Evolutionary conservation across 2,797 vertebrate genomes (phyloP).

Genomic region (Muscicapa comitata): DNA sequence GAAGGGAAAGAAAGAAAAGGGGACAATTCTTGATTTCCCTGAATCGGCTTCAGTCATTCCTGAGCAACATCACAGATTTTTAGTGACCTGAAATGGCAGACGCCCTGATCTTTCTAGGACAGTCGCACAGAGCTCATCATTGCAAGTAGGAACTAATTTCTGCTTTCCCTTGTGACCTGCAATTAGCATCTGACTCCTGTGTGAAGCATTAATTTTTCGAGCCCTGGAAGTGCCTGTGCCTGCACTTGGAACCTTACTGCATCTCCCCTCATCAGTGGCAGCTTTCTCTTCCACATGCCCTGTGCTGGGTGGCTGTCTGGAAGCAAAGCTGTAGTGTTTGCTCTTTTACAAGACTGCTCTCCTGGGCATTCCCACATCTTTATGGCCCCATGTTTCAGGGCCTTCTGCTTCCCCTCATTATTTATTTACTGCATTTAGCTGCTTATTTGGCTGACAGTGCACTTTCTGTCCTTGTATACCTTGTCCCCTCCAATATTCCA

Average conservation of each 20-base stretch:
- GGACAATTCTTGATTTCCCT: not conserved
- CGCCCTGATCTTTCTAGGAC: not conserved
- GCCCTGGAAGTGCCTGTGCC: not conserved
- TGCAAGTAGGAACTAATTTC: not conserved
- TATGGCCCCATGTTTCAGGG: not conserved
- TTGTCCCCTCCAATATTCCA: not conserved
- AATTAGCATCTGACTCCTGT: not conserved
- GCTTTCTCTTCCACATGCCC: not conserved
- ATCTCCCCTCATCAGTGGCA: not conserved
- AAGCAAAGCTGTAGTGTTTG: not conserved
- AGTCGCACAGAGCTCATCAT: accelerated
- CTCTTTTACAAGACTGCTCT: not conserved
- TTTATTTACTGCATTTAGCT: constrained; percentile 52
- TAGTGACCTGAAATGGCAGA: not conserved
- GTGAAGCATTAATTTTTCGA: not conserved
- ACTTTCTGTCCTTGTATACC: constrained; percentile 20
- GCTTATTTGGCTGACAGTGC: constrained; percentile 37
- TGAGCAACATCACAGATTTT: not conserved
- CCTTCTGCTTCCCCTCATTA: constrained; percentile 30
- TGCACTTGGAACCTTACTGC: not conserved
- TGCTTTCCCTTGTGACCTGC: not conserved
- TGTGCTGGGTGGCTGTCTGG: not conserved
- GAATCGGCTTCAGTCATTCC: not conserved
- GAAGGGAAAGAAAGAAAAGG: not conserved
- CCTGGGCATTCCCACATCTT: not conserved